Percentiles rank a stretch among this genome's conserved stretches.
Conservation (phyloP, 1,140 invertebrate species). For the Marisa cornuarietis region DNA sequence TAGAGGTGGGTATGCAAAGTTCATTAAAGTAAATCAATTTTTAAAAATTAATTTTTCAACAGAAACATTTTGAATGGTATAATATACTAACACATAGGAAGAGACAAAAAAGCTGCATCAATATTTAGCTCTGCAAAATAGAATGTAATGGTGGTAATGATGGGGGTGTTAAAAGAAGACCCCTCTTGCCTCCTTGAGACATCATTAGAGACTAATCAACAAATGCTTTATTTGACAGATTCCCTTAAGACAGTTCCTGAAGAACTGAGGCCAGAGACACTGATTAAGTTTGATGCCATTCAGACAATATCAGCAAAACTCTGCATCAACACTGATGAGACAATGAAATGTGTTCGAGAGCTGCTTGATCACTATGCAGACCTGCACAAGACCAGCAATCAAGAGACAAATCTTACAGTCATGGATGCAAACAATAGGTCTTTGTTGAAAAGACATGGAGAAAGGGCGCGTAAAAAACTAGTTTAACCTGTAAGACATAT, state of each 20-base stretch:
- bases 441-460: background rate
- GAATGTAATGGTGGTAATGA: too few relatives aligned
- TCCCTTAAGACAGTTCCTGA: constrained; percentile 68
- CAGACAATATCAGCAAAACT: constrained; percentile 63
- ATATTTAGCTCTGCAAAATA: too few relatives aligned
- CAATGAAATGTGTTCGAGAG: constrained; percentile 53
- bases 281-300: constrained; percentile 77
- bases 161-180: too few relatives aligned
- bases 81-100: too few relatives aligned
- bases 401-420: background rate
- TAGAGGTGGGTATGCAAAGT: background rate
- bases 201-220: background rate
- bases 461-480: constrained; percentile 9
- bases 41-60: too few relatives aligned
- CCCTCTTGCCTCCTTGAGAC: too few relatives aligned
- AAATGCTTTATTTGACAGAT: constrained; percentile 27
- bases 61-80: too few relatives aligned
- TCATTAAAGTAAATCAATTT: background rate
- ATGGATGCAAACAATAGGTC: background rate
- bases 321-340: constrained; percentile 36
- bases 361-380: constrained; percentile 54
- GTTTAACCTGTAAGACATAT: background rate
- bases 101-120: too few relatives aligned
- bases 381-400: constrained; percentile 10
- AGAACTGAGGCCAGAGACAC: constrained; percentile 74